Evolutionary conservation across 1,140 invertebrate genomes (phyloP).

Genomic region (Pissodes strobi): DNA sequence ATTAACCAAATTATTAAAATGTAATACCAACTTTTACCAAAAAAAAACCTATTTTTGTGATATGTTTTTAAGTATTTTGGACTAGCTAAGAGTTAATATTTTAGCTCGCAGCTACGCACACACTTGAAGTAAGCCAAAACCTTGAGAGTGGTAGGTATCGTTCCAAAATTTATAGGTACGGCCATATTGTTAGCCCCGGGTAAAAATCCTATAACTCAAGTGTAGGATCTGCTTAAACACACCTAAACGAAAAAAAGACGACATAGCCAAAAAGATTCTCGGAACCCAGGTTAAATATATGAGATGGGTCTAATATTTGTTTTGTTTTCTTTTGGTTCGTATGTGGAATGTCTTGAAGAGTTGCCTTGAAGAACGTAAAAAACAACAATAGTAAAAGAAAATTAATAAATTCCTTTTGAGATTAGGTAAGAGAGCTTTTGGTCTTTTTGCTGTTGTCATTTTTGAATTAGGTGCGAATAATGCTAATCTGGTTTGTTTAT

Average conservation of each 20-base stretch:
- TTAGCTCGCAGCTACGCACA: too few species aligned
- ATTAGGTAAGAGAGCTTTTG: neutral
- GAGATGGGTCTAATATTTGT: slow-evolving; percentile 36
- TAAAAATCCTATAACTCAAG: slow-evolving; percentile 33
- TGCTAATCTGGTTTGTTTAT: too few species aligned
- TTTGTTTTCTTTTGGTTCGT: slow-evolving; percentile 23
- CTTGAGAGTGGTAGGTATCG: too few species aligned
- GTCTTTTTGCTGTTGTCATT: too few species aligned
- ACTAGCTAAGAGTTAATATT: too few species aligned
- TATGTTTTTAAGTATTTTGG: too few species aligned
- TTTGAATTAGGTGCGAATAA: too few species aligned
- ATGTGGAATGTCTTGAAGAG: slow-evolving; percentile 18
- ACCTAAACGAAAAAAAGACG: slow-evolving; percentile 28
- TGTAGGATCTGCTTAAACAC: slow-evolving; percentile 23
- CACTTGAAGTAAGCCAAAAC: too few species aligned
- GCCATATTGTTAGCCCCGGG: slow-evolving; percentile 22
- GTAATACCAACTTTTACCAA: too few species aligned
- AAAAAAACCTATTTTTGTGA: too few species aligned
- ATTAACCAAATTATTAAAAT: too few species aligned
- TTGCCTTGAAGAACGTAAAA: slow-evolving; percentile 1
- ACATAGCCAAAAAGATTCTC: slow-evolving; percentile 36
- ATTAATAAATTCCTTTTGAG: slow-evolving; percentile 15
- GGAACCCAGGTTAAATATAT: slow-evolving; percentile 26
- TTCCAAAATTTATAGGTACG: slow-evolving; percentile 11
- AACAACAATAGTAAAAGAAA: slow-evolving; percentile 3